These are phyloP conservation scores for Coregonus suidteri DNA, from an alignment of 2,797 vertebrate genomes.

Conservation along the genomic window DNA sequence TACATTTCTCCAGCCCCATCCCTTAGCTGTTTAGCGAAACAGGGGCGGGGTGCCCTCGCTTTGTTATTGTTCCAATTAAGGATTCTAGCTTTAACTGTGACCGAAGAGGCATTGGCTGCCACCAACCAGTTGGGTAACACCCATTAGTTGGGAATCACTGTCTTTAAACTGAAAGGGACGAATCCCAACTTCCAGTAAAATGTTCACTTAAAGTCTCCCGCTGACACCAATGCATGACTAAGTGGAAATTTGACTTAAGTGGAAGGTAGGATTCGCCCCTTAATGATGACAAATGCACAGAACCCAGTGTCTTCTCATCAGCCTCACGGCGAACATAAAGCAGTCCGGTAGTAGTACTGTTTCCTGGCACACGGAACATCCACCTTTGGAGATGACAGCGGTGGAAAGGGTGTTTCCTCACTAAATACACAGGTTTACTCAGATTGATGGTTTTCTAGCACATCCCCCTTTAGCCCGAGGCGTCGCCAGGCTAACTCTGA, in stretches of 20 bases:
- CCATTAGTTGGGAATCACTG: background rate
- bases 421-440: conserved; percentile 33
- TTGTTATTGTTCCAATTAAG: no score
- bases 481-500: background rate
- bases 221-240: background rate
- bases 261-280: background rate
- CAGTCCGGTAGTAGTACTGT: background rate
- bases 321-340: background rate
- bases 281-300: background rate
- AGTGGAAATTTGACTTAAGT: background rate
- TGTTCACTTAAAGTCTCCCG: background rate
- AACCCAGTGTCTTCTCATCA: background rate
- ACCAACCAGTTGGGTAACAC: background rate
- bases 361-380: background rate
- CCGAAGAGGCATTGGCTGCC: background rate
- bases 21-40: no score
- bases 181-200: background rate
- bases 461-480: conserved; percentile 38
- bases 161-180: background rate
- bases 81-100: background rate
- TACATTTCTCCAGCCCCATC: no score
- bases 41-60: no score
- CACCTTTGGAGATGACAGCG: conserved; percentile 22
- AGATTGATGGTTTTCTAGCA: conserved; percentile 36
- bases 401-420: conserved; percentile 37